Evolutionary conservation across 2,888 invertebrate genomes (phyloP), one percentile per base, ranked within the genome.

Genomic region (Mesoligia furuncula): DNA sequence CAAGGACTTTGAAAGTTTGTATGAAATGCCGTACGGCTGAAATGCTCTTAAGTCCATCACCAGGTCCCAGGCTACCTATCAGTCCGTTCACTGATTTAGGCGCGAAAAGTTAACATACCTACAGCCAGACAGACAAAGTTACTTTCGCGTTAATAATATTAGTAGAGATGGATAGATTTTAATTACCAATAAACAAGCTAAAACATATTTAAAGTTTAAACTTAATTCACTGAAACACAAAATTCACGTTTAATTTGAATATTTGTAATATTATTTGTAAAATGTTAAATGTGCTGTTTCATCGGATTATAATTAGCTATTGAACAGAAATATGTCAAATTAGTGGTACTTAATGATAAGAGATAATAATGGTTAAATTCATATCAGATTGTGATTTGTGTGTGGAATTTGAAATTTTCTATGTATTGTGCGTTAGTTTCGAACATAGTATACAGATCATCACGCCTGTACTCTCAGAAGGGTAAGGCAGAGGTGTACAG

Each of bases 311-410:
- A 83, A 83, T 85, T 70, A 75, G 85, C 59, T 73, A 70, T 64
- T 75, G 67, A 62, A 65, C 77, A 57, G 78, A 74, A 84, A 79
- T 74, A 68, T 75, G 73, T 81, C 77, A 79, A 77, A 84, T 75
- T 79, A 77, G 71, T 84, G 15, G n/a, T 62, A 67, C 65, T 54
- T 45, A 45, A 45, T 45, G 75, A 85, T 84, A 83, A 83, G 66
- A 39, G 71, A 51, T 80, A 71, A 67, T 57, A 59, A 42, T 13
- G 36, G 2, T 42, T 17, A n/a, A 13, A 27, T 65, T 39, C 2
- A 31, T 76, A 73, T 83, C 83, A 39, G 80, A 73, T 71, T 31
- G 69, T 27, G 36, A 13, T 57, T 77, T 57, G 75, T 54, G 39
- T 45, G 57, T 83, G 42, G n/a, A 20, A 59, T 71, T 73, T 62